Conservation (phyloP, 2,797 vertebrate genomes). For the Meriones psammophilus region DNA sequence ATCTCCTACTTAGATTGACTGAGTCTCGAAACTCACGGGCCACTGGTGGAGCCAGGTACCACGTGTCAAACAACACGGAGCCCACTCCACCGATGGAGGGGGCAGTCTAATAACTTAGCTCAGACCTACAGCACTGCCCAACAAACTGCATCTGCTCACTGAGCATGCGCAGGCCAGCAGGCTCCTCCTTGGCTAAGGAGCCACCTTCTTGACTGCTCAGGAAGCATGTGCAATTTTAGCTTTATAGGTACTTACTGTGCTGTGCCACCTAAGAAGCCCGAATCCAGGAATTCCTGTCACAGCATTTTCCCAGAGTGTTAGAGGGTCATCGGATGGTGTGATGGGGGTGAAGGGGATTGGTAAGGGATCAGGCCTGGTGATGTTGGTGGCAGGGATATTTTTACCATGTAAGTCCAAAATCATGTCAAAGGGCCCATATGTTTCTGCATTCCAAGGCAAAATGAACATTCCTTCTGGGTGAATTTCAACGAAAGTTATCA, state of each 20-base stretch:
- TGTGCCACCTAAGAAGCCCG: neutral
- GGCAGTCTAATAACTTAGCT: neutral
- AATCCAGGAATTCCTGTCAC: neutral
- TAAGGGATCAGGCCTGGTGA: neutral
- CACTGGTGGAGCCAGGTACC: neutral
- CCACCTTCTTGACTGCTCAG: neutral
- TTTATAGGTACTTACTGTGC: too few relatives aligned
- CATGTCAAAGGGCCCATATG: neutral
- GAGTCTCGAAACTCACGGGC: neutral
- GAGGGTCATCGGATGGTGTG: too few relatives aligned
- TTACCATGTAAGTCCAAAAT: neutral
- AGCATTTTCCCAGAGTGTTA: neutral
- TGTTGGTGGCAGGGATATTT: neutral
- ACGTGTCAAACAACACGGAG: neutral
- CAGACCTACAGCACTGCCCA: fast-evolving
- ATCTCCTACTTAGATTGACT: neutral
- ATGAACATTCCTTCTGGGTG: too few relatives aligned
- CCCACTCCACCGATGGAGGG: neutral
- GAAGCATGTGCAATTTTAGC: neutral
- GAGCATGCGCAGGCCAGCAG: neutral
- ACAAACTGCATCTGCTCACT: fast-evolving
- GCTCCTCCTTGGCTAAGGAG: neutral
- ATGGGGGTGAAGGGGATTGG: too few relatives aligned
- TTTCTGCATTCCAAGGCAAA: neutral
- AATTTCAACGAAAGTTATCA: neutral